Conservation (phyloP, 2,113 vertebrate genomes). For the Galeopterus variegatus region DNA sequence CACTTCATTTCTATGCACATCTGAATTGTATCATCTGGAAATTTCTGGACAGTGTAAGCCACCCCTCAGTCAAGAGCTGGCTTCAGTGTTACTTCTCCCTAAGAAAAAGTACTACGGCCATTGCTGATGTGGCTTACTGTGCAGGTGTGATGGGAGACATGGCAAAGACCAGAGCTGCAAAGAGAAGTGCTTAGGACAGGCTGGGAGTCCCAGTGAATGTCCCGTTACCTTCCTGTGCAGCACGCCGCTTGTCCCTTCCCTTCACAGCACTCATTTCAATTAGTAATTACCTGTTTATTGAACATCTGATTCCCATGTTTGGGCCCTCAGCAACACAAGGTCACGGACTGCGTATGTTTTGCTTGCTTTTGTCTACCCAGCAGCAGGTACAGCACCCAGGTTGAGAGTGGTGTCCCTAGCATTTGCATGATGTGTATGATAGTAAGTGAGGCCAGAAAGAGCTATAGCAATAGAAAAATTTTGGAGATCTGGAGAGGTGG, state of each 20-base stretch:
- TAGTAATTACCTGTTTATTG: too few relatives aligned
- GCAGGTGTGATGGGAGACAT: fast-evolving
- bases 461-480: not conserved
- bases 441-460: not conserved
- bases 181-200: too few relatives aligned
- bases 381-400: not conserved
- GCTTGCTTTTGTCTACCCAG: too few relatives aligned
- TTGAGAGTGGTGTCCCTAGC: not conserved
- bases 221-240: not conserved
- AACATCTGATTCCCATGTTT: not conserved
- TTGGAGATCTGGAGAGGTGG: not conserved
- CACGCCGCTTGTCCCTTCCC: not conserved
- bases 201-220: not conserved
- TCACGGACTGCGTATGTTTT: not conserved
- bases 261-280: not conserved
- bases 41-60: not conserved
- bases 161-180: not conserved
- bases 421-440: not conserved
- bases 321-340: not conserved
- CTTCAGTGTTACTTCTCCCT: not conserved
- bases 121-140: too few relatives aligned
- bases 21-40: not conserved
- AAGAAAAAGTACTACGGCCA: not conserved
- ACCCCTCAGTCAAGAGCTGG: not conserved
- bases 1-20: not conserved